Conservation (phyloP, 2,888 invertebrate species). For the Metellina segmentata region DNA sequence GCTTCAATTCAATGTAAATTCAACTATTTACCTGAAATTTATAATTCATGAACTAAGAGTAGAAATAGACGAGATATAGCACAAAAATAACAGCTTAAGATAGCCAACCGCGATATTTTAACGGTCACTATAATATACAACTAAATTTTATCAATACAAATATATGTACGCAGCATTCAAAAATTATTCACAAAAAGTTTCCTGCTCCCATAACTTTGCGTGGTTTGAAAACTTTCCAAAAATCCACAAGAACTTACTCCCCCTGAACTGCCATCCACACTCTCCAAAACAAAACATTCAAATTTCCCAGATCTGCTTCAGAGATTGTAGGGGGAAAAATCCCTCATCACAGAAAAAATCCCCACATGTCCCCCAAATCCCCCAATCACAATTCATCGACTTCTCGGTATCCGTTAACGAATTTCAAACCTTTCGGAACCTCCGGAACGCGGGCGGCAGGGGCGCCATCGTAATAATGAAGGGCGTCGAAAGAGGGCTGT, state of each 20-base stretch:
- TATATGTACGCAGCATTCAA: too few relatives aligned
- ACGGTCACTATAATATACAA: too few relatives aligned
- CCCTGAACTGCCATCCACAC: neutral
- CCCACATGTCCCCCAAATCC: conserved; percentile 8
- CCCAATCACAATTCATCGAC: conserved; percentile 42
- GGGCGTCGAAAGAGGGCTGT: neutral
- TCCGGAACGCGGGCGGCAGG: neutral
- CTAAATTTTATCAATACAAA: too few relatives aligned
- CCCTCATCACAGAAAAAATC: neutral
- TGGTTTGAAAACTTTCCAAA: neutral
- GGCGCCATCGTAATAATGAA: conserved; percentile 17
- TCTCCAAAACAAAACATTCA: neutral
- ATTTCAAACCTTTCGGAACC: conserved; percentile 20
- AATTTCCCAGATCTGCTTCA: neutral
- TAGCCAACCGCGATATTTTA: too few relatives aligned
- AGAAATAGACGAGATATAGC: too few relatives aligned
- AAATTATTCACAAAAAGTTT: neutral
- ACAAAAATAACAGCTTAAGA: too few relatives aligned
- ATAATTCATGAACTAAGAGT: too few relatives aligned
- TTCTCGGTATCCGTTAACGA: conserved; percentile 30
- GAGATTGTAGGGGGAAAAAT: neutral
- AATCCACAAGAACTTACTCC: neutral
- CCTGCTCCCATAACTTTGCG: neutral
- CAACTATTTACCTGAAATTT: too few relatives aligned
- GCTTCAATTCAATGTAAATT: too few relatives aligned